Evolutionary conservation across 2,888 invertebrate genomes (phyloP).

Genomic region (Aphidius colemani): DNA sequence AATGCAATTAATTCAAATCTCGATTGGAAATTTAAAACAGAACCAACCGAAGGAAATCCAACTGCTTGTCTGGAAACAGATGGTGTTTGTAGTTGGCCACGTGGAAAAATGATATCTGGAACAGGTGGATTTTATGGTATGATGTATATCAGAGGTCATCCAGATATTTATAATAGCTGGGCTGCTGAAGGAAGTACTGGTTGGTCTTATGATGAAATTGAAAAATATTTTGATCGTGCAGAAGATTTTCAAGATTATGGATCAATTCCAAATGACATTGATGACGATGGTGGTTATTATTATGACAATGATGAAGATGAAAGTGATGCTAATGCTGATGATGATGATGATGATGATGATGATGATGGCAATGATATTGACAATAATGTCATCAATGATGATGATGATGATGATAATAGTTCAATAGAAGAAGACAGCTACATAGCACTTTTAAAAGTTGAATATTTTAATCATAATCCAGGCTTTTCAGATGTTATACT

Average conservation of each 20-base stretch:
- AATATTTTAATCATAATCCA: slow-evolving; percentile 52
- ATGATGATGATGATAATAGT: slow-evolving; percentile 17
- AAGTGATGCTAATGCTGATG: slow-evolving; percentile 6
- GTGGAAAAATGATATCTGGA: slow-evolving; percentile 66
- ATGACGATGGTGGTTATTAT: no score
- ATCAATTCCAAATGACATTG: slow-evolving; percentile 39
- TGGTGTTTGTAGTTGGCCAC: slow-evolving; percentile 61
- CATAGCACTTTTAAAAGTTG: slow-evolving; percentile 37
- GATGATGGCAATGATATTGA: slow-evolving; percentile 14
- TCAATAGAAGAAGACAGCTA: slow-evolving; percentile 44
- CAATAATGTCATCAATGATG: slow-evolving; percentile 9
- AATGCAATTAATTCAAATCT: slow-evolving; percentile 56
- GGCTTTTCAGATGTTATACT: slow-evolving; percentile 46
- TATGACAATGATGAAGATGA: slow-evolving; percentile 33
- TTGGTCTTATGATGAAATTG: slow-evolving; percentile 65
- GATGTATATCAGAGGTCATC: slow-evolving; percentile 67
- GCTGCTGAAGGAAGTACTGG: slow-evolving; percentile 62
- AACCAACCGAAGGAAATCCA: slow-evolving; percentile 57
- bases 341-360: slow-evolving; percentile 8
- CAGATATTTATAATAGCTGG: slow-evolving; percentile 66
- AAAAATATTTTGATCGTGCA: slow-evolving; percentile 62
- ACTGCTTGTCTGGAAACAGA: slow-evolving; percentile 53
- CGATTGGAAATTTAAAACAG: slow-evolving; percentile 63
- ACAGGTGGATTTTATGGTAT: slow-evolving; percentile 68
- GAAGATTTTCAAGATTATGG: slow-evolving; percentile 56